Evolutionary conservation across 2,113 vertebrate genomes (phyloP).

Genomic region (Aramus guarauna): DNA sequence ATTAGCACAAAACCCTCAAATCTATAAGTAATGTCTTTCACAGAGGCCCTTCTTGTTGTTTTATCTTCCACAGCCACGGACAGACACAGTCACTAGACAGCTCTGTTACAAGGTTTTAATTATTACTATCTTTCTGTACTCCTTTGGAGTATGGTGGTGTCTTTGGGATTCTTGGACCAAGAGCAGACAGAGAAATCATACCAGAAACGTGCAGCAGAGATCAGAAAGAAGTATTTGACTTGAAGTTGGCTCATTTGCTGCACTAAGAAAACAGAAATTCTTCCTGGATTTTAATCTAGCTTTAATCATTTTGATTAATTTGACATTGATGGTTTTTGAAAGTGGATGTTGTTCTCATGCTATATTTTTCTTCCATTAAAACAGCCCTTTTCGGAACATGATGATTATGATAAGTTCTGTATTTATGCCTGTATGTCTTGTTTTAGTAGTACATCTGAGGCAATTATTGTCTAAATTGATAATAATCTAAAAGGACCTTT

Average conservation of each 20-base stretch:
- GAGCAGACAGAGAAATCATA: not conserved
- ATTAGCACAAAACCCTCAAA: not conserved
- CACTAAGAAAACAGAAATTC: not conserved
- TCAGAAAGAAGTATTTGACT: not conserved
- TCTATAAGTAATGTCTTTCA: not conserved
- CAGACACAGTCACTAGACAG: not conserved
- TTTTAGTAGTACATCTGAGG: not conserved
- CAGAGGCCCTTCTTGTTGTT: not conserved
- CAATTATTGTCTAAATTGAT: not conserved
- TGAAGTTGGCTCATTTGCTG: not conserved
- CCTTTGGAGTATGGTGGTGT: not conserved
- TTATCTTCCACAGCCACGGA: not conserved
- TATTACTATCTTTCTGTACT: not conserved
- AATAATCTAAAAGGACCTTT: not conserved
- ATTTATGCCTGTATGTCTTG: not conserved
- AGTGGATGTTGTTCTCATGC: not conserved
- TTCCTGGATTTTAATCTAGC: not conserved
- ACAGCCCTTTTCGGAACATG: not conserved
- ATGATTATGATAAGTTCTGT: not conserved
- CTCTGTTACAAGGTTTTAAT: not conserved
- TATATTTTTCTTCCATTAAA: not conserved
- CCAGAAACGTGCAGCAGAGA: not conserved
- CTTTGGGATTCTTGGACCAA: not conserved
- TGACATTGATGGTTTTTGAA: not conserved
- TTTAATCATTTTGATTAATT: not conserved